These are phyloP conservation scores for Blastobasis adustella DNA, from an alignment of 2,888 invertebrate species.

Conservation along the genomic window DNA sequence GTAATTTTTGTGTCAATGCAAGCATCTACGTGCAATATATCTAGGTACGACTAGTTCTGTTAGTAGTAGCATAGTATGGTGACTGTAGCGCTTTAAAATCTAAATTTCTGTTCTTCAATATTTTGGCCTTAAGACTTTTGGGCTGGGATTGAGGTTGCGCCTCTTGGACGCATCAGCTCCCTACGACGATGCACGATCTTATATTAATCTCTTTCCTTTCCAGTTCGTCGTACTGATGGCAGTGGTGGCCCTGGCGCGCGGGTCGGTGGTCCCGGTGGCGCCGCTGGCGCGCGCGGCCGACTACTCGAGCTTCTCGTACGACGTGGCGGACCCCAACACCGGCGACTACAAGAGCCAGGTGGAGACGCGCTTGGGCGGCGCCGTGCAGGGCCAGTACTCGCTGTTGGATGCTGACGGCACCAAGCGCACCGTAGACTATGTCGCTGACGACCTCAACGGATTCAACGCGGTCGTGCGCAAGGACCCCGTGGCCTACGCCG, in stretches of 20 bases:
- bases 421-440: conserved; percentile 74
- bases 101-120: too few species aligned
- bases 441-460: conserved; percentile 43
- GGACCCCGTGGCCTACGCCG: conserved; percentile 53
- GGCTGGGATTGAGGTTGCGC: too few species aligned
- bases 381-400: conserved; percentile 68
- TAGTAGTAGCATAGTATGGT: too few species aligned
- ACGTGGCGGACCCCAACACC: conserved; percentile 72
- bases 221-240: conserved; percentile 61
- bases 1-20: too few species aligned
- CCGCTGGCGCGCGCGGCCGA: conserved; percentile 68
- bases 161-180: too few species aligned
- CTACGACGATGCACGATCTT: too few species aligned
- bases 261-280: conserved; percentile 69
- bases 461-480: conserved; percentile 72
- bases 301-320: conserved; percentile 71
- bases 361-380: conserved; percentile 75
- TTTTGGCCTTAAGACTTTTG: too few species aligned
- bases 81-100: too few species aligned
- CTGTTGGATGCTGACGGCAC: conserved; percentile 74
- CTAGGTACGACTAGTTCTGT: too few species aligned
- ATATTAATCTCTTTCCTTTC: conserved; percentile 11
- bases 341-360: conserved; percentile 75
- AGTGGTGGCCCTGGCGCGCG: conserved; percentile 50
- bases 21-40: too few species aligned